Evolutionary conservation across 2,888 invertebrate genomes (phyloP).

Genomic region (Tuta absoluta): DNA sequence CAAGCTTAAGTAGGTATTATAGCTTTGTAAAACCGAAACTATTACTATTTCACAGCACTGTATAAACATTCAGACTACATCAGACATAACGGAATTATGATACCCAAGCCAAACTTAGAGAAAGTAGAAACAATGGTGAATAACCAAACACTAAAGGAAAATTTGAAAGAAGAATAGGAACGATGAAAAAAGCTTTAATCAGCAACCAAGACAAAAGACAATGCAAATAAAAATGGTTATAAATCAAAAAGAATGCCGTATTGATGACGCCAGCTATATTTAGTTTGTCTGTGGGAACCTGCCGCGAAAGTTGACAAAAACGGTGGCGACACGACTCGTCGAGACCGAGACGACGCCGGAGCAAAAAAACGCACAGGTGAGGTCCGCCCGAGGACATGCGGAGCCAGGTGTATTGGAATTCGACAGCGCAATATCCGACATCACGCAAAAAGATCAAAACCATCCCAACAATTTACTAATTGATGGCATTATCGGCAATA

Average conservation of each 20-base stretch:
- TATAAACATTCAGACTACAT: constrained; percentile 31
- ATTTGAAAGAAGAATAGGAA: background rate
- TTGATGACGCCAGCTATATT: constrained; percentile 48
- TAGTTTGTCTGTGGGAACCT: constrained; percentile 54
- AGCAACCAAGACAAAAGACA: constrained; percentile 20
- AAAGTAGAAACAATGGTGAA: constrained; percentile 12
- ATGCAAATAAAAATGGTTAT: constrained; percentile 46
- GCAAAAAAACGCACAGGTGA: constrained; percentile 49
- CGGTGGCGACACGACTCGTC: constrained; percentile 56
- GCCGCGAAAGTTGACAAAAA: constrained; percentile 72
- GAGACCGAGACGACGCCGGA: constrained; percentile 44
- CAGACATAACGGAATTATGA: background rate
- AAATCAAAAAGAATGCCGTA: constrained; percentile 53
- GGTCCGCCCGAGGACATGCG: constrained; percentile 36
- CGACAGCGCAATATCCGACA: constrained; percentile 27
- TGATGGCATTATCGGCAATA: constrained; percentile 9
- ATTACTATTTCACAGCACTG: constrained; percentile 35
- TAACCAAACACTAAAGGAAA: background rate
- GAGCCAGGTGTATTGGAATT: constrained; percentile 44
- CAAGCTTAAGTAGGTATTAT: constrained; percentile 43
- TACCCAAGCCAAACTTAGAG: constrained; percentile 1
- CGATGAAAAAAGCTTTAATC: background rate
- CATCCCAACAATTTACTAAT: constrained; percentile 22
- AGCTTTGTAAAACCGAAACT: constrained; percentile 52
- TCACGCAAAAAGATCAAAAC: constrained; percentile 23